Percentiles rank a stretch among this genome's conserved stretches.
Evolutionary conservation across 2,797 vertebrate genomes (phyloP).

Genomic region (Sebastes taczanowskii): DNA sequence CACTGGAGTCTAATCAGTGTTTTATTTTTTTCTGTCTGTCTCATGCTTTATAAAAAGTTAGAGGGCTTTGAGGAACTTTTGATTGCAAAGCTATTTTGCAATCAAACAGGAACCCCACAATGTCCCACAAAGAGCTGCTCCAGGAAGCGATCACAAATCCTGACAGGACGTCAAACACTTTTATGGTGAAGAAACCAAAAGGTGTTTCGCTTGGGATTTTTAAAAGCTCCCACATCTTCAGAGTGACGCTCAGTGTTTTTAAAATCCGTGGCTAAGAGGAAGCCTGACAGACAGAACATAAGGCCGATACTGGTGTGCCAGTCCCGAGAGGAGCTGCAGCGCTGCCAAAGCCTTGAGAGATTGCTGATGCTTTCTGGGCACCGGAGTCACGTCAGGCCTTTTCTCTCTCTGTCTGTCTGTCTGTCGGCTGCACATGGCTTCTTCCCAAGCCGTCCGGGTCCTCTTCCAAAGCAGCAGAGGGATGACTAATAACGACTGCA

Average conservation of each 20-base stretch:
- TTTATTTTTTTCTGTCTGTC: conserved; percentile 30
- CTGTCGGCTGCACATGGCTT: conserved; percentile 54
- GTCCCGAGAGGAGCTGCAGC: conserved; percentile 47
- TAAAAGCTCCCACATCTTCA: conserved; percentile 37
- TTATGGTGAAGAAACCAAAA: conserved; percentile 20
- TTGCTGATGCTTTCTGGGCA: conserved; percentile 58
- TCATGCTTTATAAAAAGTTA: conserved; percentile 16
- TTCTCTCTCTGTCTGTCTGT: conserved; percentile 18
- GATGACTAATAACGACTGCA: conserved; percentile 75
- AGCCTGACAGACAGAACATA: conserved; percentile 57
- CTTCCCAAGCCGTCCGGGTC: conserved; percentile 46
- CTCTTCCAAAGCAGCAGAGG: conserved; percentile 61
- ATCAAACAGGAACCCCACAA: conserved; percentile 42
- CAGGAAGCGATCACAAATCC: conserved; percentile 39
- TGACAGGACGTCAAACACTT: conserved; percentile 50
- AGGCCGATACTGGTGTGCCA: conserved; percentile 50
- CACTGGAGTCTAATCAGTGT: conserved; percentile 41
- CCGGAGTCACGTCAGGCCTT: conserved; percentile 50
- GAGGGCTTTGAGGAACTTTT: conserved; percentile 38
- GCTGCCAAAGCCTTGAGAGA: conserved; percentile 57
- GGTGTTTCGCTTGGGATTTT: conserved; percentile 42
- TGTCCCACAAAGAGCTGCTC: conserved; percentile 40
- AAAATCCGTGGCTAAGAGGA: conserved; percentile 39
- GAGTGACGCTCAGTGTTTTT: conserved; percentile 46
- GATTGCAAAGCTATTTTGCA: conserved; percentile 38